Evolutionary conservation across 2,888 invertebrate species (phyloP), one percentile per base, ranked within the genome.

Genomic region (Melanotus villosus): DNA sequence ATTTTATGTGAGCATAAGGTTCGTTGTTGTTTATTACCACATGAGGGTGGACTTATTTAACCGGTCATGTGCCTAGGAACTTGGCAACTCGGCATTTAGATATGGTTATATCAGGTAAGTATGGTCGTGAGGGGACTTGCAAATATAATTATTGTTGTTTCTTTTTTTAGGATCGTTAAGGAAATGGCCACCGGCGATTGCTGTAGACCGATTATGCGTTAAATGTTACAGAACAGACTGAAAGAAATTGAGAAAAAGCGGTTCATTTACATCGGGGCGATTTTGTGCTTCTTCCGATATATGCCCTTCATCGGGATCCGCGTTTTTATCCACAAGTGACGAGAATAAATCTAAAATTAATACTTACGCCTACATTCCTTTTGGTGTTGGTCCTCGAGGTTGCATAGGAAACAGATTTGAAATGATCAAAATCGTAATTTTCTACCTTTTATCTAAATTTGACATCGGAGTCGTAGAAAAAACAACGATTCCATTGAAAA

Each of bases 51-150:
- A n/a, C n/a, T n/a, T n/a, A n/a, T n/a, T n/a, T n/a, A n/a, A n/a
- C n/a, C n/a, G n/a, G n/a, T n/a, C n/a, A n/a, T n/a, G n/a, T n/a
- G n/a, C n/a, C n/a, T n/a, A n/a, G n/a, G n/a, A n/a, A n/a, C n/a
- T n/a, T n/a, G n/a, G n/a, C n/a, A n/a, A n/a, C n/a, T n/a, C n/a
- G n/a, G n/a, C n/a, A n/a, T n/a, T n/a, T n/a, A n/a, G n/a, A n/a
- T n/a, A n/a, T n/a, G n/a, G n/a, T n/a, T n/a, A 10, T 90, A 89
- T 66, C 78, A 90, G 83, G 89, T 90, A 59, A 88, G 88, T 88
- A 88, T 89, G 0, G 79, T 89, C n/a, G n/a, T n/a, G n/a, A n/a
- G n/a, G n/a, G n/a, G n/a, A n/a, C n/a, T n/a, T n/a, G n/a, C n/a
- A n/a, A n/a, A n/a, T n/a, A n/a, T n/a, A n/a, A n/a, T n/a, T n/a